Evolutionary conservation across 1,140 invertebrate genomes (phyloP).

Genomic region (Drosophila pallidifrons): DNA sequence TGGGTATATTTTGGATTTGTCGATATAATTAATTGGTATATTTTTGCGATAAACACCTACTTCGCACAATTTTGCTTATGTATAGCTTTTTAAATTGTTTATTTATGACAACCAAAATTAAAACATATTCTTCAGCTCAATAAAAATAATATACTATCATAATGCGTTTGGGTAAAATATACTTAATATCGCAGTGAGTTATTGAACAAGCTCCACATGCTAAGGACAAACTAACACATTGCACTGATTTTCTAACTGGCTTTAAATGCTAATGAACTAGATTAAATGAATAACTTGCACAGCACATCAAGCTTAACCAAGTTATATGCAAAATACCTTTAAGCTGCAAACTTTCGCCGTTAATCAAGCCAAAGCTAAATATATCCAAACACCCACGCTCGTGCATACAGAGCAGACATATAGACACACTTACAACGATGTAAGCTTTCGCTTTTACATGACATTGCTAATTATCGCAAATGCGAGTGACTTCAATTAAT

Average conservation of each 20-base stretch:
- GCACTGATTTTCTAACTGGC: background rate
- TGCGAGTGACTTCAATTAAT: constrained; percentile 63
- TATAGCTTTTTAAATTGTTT: too few relatives aligned
- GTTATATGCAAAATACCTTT: constrained; percentile 7
- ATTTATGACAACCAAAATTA: background rate
- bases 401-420: constrained; percentile 6
- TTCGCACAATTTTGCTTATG: too few relatives aligned
- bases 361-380: constrained; percentile 33
- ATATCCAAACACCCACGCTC: constrained; percentile 5
- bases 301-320: constrained; percentile 12
- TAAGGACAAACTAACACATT: too few relatives aligned
- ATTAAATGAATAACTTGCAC: background rate
- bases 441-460: constrained; percentile 51
- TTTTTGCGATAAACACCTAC: too few relatives aligned
- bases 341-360: constrained; percentile 33
- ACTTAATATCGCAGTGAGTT: too few relatives aligned
- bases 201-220: background rate
- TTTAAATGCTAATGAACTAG: background rate
- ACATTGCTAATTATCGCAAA: constrained; percentile 54
- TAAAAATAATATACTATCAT: too few relatives aligned
- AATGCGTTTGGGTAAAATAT: too few relatives aligned
- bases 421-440: background rate
- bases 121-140: too few relatives aligned
- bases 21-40: too few relatives aligned
- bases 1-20: too few relatives aligned